A percentile compares a stretch with the other conserved stretches of the same genome.
Conservation (phyloP, 2,888 invertebrate species). For the Aleiodes testaceus region DNA sequence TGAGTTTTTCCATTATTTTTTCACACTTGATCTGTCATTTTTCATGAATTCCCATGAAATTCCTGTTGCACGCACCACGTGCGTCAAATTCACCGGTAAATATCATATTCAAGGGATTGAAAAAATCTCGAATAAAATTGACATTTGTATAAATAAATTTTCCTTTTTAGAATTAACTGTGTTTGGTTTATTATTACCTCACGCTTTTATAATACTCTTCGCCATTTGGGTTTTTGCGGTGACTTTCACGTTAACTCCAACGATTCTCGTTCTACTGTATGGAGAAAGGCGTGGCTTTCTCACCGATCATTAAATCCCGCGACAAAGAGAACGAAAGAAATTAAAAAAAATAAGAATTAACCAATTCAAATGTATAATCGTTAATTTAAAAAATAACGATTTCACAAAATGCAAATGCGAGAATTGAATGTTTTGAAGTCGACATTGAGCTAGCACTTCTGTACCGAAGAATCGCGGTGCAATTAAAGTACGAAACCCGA, state of each 20-base stretch:
- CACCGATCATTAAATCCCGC: slow-evolving; percentile 26
- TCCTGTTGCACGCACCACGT: not conserved
- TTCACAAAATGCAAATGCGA: not conserved
- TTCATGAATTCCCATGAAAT: not conserved
- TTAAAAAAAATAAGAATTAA: not conserved
- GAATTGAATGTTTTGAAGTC: not conserved
- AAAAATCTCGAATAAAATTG: not conserved
- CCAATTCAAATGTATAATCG: not conserved
- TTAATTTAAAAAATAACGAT: not conserved
- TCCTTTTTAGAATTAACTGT: not conserved
- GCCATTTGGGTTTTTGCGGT: no score
- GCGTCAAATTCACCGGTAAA: slow-evolving; percentile 2
- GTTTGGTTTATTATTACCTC: no score
- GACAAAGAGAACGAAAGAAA: not conserved
- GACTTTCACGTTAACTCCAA: slow-evolving; percentile 15
- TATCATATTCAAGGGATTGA: not conserved
- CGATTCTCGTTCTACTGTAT: not conserved
- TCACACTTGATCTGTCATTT: slow-evolving; percentile 7
- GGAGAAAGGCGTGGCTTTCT: slow-evolving; percentile 53
- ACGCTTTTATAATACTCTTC: no score
- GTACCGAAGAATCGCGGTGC: slow-evolving; percentile 46
- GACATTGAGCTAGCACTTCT: not conserved
- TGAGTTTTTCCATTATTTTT: slow-evolving; percentile 52
- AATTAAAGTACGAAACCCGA: slow-evolving; percentile 64
- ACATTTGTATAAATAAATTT: not conserved